Conservation (phyloP, 2,888 invertebrate genomes). For the Catocala nupta region DNA sequence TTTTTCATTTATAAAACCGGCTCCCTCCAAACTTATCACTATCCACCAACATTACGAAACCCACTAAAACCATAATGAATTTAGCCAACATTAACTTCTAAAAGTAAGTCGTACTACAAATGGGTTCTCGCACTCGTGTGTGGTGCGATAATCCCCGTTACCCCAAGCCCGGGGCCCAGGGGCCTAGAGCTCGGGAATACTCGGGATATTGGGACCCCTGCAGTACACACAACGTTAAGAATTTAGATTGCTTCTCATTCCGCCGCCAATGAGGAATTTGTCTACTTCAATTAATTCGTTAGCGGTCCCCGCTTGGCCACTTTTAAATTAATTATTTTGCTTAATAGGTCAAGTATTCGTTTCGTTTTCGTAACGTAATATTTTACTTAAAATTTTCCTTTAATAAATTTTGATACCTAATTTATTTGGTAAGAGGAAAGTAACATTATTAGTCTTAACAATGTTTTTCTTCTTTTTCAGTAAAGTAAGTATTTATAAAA, state of each 20-base stretch:
- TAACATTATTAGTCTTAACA: too few relatives aligned
- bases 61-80: slow-evolving; percentile 36
- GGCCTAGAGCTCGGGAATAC: slow-evolving; percentile 12
- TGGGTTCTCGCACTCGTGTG: slow-evolving; percentile 17
- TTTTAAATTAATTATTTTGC: slow-evolving; percentile 50
- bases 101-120: slow-evolving; percentile 40
- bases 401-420: not conserved
- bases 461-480: too few relatives aligned
- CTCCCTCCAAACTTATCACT: slow-evolving; percentile 12
- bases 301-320: slow-evolving; percentile 36
- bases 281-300: slow-evolving; percentile 64
- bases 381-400: slow-evolving; percentile 2
- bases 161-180: not conserved
- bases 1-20: not conserved
- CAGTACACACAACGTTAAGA: slow-evolving; percentile 61
- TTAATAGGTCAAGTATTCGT: slow-evolving; percentile 27
- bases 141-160: slow-evolving; percentile 36
- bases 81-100: slow-evolving; percentile 24
- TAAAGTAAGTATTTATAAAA: too few relatives aligned
- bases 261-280: slow-evolving; percentile 55
- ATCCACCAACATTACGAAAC: slow-evolving; percentile 27
- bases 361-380: not conserved
- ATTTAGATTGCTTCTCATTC: slow-evolving; percentile 68
- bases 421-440: too few relatives aligned
- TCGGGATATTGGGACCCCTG: slow-evolving; percentile 8